These are phyloP conservation scores for Drosophila tanythrix DNA, from an alignment of 2,888 invertebrate genomes.

Conservation along the genomic window DNA sequence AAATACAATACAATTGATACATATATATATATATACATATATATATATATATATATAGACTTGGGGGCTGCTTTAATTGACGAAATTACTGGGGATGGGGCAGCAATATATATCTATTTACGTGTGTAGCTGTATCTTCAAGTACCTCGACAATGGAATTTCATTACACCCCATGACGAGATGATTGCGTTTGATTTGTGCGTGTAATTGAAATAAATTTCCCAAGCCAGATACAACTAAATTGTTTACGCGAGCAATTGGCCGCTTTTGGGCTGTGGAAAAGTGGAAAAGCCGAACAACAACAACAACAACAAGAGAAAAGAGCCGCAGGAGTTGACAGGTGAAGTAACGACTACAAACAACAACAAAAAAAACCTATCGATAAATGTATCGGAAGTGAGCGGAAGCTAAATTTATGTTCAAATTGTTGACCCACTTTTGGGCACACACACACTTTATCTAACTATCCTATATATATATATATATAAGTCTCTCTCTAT, in stretches of 20 bases:
- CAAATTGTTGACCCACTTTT: constrained; percentile 29
- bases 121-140: constrained; percentile 8
- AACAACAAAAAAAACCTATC: constrained; percentile 7
- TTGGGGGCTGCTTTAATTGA: constrained; percentile 44
- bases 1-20: constrained; percentile 49
- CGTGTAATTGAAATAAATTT: constrained; percentile 57
- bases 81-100: constrained; percentile 17
- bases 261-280: background rate
- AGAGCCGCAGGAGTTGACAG: background rate
- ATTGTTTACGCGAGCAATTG: constrained; percentile 31
- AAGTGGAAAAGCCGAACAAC: background rate
- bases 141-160: constrained; percentile 41
- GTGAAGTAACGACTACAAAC: constrained; percentile 5
- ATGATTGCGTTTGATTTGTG: constrained; percentile 49
- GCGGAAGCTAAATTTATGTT: constrained; percentile 5
- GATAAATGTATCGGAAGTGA: constrained; percentile 29
- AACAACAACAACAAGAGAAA: background rate
- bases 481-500: background rate
- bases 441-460: constrained; percentile 6
- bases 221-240: constrained; percentile 12
- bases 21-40: constrained; percentile 7
- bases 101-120: background rate
- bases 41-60: constrained; percentile 4
- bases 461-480: background rate
- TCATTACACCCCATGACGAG: constrained; percentile 42